These are phyloP conservation scores for Lepidurus arcticus DNA, from an alignment of 1,140 invertebrate genomes.

Conservation along the genomic window DNA sequence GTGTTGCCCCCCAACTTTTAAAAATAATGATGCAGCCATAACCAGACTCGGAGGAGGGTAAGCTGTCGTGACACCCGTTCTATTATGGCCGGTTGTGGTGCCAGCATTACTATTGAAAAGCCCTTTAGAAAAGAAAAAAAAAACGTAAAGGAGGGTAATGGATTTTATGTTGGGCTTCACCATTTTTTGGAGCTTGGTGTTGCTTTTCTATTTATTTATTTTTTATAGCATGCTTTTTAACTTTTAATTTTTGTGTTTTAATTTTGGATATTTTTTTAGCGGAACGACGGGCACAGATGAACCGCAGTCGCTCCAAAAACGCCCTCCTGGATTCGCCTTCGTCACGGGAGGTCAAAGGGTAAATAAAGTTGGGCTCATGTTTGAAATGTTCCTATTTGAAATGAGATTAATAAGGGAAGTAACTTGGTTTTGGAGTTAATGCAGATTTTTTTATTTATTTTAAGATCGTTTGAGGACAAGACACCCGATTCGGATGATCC, in stretches of 20 bases:
- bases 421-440: background rate
- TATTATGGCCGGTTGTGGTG: constrained; percentile 20
- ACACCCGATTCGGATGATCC: constrained; percentile 10
- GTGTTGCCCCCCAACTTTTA: constrained; percentile 14
- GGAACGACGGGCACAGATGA: constrained; percentile 76
- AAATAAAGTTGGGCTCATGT: background rate
- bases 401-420: background rate
- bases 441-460: background rate
- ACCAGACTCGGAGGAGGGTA: background rate
- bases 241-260: constrained; percentile 33
- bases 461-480: constrained; percentile 31
- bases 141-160: background rate
- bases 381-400: background rate
- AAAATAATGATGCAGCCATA: background rate
- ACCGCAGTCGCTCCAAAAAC: constrained; percentile 72
- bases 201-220: constrained; percentile 23
- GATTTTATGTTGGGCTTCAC: background rate
- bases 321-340: constrained; percentile 58
- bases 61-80: background rate
- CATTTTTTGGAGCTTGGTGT: constrained; percentile 28
- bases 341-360: constrained; percentile 42
- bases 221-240: constrained; percentile 28
- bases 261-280: constrained; percentile 52
- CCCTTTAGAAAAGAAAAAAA: background rate
- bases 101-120: constrained; percentile 15